Percentiles rank a stretch among this genome's conserved stretches.
phyloP scores from a whole-genome alignment of 2,888 invertebrate genomes.

The Synergus laeviventris region DNA sequence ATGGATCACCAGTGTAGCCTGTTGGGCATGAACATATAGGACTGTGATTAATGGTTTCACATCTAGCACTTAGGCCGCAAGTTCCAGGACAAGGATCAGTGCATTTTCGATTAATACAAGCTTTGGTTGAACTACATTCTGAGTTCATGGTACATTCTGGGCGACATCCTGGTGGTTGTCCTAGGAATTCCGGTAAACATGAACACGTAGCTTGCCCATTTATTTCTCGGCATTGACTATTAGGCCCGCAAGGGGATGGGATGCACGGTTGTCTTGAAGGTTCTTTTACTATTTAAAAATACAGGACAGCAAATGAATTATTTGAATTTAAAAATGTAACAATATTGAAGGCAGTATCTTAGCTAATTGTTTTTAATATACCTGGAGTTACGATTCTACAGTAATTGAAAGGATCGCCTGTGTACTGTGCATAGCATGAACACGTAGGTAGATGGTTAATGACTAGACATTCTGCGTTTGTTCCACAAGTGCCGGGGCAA shows the following conservation, averaged over 20 bases:
- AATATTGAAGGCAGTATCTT: background rate
- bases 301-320: background rate
- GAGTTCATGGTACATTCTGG: conserved; percentile 93
- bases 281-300: background rate
- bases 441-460: conserved; percentile 82
- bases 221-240: conserved; percentile 87
- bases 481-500: conserved; percentile 86
- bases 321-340: background rate
- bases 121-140: conserved; percentile 89
- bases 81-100: conserved; percentile 74
- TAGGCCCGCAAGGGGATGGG: conserved; percentile 89
- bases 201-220: conserved; percentile 86
- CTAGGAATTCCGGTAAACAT: conserved; percentile 75
- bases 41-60: conserved; percentile 76
- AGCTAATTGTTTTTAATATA: background rate
- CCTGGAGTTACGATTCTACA: conserved; percentile 66
- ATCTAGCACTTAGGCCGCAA: conserved; percentile 76
- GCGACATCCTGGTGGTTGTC: conserved; percentile 75
- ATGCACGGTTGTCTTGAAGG: conserved; percentile 84
- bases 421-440: conserved; percentile 79
- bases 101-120: conserved; percentile 82
- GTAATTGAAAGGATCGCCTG: conserved; percentile 81
- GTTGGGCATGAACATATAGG: conserved; percentile 76
- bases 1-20: conserved; percentile 85
- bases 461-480: conserved; percentile 82